Evolutionary conservation across 2,888 invertebrate species (phyloP).

Genomic region (Bruchidius siliquastri): DNA sequence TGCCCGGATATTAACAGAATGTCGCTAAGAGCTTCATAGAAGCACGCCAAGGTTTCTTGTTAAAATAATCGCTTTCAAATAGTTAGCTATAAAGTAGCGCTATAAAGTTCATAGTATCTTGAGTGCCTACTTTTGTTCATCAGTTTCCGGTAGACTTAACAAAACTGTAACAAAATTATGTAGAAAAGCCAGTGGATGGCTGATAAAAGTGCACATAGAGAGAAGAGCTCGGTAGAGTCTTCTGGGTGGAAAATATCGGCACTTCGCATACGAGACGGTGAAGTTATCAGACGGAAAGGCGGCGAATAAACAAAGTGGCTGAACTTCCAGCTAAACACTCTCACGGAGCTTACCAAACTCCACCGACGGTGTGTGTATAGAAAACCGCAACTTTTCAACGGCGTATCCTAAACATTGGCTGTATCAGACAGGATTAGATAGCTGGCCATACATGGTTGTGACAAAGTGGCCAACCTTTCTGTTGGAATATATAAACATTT

Average conservation of each 20-base stretch:
- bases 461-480: too few relatives aligned
- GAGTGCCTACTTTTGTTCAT: not conserved
- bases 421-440: slow-evolving; percentile 8
- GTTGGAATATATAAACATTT: too few relatives aligned
- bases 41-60: not conserved
- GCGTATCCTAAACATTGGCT: slow-evolving; percentile 16
- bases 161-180: not conserved
- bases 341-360: slow-evolving; percentile 8
- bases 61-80: not conserved
- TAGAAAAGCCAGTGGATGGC: not conserved
- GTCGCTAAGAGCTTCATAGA: too few relatives aligned
- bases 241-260: too few relatives aligned
- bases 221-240: too few relatives aligned
- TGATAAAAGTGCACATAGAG: not conserved
- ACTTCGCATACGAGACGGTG: slow-evolving; percentile 10
- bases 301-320: slow-evolving; percentile 25
- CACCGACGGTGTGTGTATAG: slow-evolving; percentile 18
- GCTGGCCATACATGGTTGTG: not conserved
- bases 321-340: slow-evolving; percentile 22
- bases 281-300: slow-evolving; percentile 25
- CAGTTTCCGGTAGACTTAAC: not conserved
- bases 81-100: not conserved
- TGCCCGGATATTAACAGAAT: too few relatives aligned
- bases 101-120: not conserved
- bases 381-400: slow-evolving; percentile 23